These are phyloP conservation scores for Maccullochella peelii DNA, from an alignment of 2,113 vertebrate species.

Conservation along the genomic window DNA sequence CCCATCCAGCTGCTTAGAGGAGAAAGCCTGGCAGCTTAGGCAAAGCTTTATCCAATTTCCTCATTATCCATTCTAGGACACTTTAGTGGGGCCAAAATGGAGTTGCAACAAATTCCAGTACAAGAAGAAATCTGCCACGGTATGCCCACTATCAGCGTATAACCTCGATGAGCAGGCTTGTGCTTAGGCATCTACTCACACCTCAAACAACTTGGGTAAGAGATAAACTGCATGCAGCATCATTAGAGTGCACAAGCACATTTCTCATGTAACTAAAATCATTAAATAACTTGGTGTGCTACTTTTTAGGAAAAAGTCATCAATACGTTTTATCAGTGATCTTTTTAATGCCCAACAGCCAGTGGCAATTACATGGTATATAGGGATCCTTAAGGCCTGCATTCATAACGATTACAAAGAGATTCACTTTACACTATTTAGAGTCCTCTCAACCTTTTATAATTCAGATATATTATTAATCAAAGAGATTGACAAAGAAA, in stretches of 20 bases:
- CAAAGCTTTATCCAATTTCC: slow-evolving; percentile 78
- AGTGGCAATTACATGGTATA: slow-evolving; percentile 28
- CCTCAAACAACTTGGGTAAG: slow-evolving; percentile 19
- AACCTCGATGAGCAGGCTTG: slow-evolving; percentile 12
- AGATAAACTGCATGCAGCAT: slow-evolving; percentile 18
- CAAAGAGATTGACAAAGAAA: slow-evolving; percentile 79
- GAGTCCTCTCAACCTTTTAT: slow-evolving; percentile 65
- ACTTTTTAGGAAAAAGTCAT: slow-evolving; percentile 32
- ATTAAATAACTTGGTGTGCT: slow-evolving; percentile 24
- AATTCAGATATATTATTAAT: slow-evolving; percentile 77
- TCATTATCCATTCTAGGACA: slow-evolving; percentile 74
- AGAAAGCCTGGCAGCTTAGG: slow-evolving; percentile 76
- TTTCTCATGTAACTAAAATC: not conserved
- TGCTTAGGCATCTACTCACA: slow-evolving; percentile 30
- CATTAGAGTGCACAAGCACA: slow-evolving; percentile 6
- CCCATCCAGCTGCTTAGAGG: slow-evolving; percentile 68
- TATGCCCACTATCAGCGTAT: slow-evolving; percentile 12
- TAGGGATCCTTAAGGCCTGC: slow-evolving; percentile 40
- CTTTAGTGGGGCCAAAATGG: slow-evolving; percentile 70
- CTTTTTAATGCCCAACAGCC: slow-evolving; percentile 41
- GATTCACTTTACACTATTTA: slow-evolving; percentile 58
- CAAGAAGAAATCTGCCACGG: slow-evolving; percentile 56
- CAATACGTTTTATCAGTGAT: slow-evolving; percentile 35
- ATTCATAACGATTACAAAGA: slow-evolving; percentile 66
- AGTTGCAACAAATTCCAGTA: slow-evolving; percentile 57